Evolutionary conservation across 2,888 invertebrate genomes (phyloP).

Genomic region (Deilephila elpenor): DNA sequence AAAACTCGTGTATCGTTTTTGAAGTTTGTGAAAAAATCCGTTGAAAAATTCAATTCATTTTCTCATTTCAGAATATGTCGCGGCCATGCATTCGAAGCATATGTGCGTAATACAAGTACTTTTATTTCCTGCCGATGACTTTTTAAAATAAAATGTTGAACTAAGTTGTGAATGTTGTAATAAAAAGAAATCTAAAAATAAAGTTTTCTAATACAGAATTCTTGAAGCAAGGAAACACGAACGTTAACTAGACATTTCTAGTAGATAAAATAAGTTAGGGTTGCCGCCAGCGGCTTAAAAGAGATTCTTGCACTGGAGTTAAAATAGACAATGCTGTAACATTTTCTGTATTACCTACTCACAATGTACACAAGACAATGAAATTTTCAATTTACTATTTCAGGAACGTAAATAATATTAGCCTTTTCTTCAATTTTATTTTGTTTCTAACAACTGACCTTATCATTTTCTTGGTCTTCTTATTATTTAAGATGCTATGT

Average conservation of each 20-base stretch:
- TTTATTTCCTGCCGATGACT: background rate
- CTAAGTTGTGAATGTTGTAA: background rate
- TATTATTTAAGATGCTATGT: too few relatives aligned
- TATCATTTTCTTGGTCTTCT: too few relatives aligned
- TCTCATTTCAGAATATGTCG: constrained; percentile 43
- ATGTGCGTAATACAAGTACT: constrained; percentile 15
- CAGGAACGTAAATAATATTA: too few relatives aligned
- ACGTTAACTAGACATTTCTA: background rate
- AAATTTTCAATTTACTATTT: too few relatives aligned
- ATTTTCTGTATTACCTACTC: too few relatives aligned
- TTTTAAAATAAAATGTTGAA: background rate
- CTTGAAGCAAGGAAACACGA: background rate
- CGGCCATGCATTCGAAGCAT: constrained; percentile 38
- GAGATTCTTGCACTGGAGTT: background rate
- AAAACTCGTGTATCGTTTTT: constrained; percentile 66
- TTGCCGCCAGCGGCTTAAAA: background rate
- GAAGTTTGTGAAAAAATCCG: constrained; percentile 53
- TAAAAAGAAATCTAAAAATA: background rate
- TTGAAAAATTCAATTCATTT: constrained; percentile 43
- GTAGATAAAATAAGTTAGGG: background rate
- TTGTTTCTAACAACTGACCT: too few relatives aligned
- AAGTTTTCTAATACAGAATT: background rate
- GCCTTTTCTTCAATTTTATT: too few relatives aligned
- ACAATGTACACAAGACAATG: too few relatives aligned
- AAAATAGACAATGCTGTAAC: background rate